Base-by-base conservation (phyloP, 1,140 invertebrate species). In the Drosophila lowei region DNA sequence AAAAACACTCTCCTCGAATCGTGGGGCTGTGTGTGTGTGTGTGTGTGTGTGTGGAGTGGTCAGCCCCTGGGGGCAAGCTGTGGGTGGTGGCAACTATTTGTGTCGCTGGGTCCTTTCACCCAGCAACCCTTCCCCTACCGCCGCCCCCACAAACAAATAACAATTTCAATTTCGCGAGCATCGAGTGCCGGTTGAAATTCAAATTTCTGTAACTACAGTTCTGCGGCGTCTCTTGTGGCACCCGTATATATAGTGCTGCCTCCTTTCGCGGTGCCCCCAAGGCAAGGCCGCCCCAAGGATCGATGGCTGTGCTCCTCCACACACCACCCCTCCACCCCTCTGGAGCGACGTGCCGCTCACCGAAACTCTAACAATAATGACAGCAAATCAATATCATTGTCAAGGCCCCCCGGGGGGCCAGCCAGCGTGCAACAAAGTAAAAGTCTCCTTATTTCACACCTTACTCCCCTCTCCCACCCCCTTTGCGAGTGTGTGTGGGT, bases 381-480 rank as follows among this genome's bases (percentile, higher is more conserved):
- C 80, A 86, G 80, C 72, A 85, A 85, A 85, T 81, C 81, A 85
- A 85, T 85, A 86, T 88, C 83, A 85, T 81, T 76, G 83, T 72
- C 62, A 73, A 77, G 68, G 81, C 67, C 67, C 65, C 65, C 81
- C 70, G 58, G 50, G 52, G 65, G 65, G 81, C 38, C 50, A 25
- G 16, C 7, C 28, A 30, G 28, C 28, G 6, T 9, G 47, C 68
- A 34, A 60, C 81, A 86, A 85, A 85, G 81, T 85, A 86, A 77
- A 79, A 80, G 77, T 73, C 64, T 79, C 54, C 63, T 49, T 44
- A 21, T 16, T 13, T 46, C 41, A 15, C 18, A 41, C 23, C 49
- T 41, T 46, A 6, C 11, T 34, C 48, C 60, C 6, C 55, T 13
- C 13, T 21, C 2, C 9, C 4, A 30, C 1, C 5, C 23, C 30